Conservation (phyloP, 2,113 vertebrate species). For the Pongo pygmaeus region DNA sequence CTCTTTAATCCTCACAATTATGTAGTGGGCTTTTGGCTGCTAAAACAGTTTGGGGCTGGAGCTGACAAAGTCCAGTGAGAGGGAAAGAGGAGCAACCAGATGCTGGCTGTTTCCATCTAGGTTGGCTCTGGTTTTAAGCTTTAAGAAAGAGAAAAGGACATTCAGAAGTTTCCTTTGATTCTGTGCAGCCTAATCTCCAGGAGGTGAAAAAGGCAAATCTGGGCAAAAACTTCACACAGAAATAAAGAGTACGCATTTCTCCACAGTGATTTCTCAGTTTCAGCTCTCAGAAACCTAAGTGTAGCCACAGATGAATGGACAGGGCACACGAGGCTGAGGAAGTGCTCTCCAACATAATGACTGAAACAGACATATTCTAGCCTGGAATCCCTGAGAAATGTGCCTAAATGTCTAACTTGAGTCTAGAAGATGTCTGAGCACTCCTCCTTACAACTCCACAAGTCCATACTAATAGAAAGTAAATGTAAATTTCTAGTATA, state of each 20-base stretch:
- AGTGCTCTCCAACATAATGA: background rate
- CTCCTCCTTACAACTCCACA: background rate
- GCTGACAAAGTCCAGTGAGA: background rate
- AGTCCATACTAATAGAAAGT: background rate
- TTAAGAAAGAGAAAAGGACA: constrained; percentile 13
- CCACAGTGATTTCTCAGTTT: background rate
- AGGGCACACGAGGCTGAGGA: background rate
- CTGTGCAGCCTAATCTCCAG: background rate
- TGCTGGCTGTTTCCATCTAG: background rate
- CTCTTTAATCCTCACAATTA: background rate
- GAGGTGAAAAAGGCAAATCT: background rate
- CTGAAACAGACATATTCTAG: background rate
- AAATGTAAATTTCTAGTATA: background rate
- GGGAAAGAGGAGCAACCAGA: background rate
- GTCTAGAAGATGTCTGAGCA: background rate
- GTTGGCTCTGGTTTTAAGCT: background rate
- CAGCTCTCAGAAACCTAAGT: background rate
- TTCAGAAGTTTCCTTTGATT: background rate
- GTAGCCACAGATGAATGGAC: background rate
- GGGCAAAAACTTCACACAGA: background rate
- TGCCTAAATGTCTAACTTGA: background rate
- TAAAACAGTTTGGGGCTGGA: background rate
- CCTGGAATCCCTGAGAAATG: background rate
- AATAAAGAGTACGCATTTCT: background rate
- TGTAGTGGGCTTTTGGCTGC: background rate